Conservation (phyloP, 2,888 invertebrate genomes). For the Aspidiotus destructor region DNA sequence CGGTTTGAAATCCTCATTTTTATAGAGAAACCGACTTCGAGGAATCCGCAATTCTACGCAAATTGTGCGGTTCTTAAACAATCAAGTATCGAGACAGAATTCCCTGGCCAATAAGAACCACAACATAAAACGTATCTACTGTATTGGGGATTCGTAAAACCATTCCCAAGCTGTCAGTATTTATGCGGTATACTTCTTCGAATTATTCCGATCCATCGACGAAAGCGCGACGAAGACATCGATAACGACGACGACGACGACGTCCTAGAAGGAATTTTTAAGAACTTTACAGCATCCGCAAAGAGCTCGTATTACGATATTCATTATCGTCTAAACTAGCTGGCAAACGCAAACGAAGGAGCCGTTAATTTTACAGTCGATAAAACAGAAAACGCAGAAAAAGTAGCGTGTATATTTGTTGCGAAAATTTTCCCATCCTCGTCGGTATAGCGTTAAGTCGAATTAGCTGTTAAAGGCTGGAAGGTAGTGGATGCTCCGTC, state of each 20-base stretch:
- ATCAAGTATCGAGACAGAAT: no score
- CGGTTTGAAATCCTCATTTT: no score
- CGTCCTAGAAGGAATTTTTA: not conserved
- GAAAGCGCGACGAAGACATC: not conserved
- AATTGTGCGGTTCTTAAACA: no score
- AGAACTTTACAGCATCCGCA: not conserved
- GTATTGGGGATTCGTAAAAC: no score
- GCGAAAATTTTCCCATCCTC: constrained; percentile 15
- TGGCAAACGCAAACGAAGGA: constrained; percentile 13
- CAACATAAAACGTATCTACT: no score
- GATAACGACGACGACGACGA: not conserved
- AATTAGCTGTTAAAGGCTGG: constrained; percentile 29
- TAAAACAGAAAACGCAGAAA: constrained; percentile 12
- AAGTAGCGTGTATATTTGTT: constrained; percentile 18
- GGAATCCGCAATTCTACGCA: no score
- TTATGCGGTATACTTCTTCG: no score
- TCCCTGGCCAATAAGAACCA: no score
- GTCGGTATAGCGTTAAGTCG: constrained; percentile 10
- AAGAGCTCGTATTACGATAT: constrained; percentile 9
- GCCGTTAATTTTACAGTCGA: constrained; percentile 32
- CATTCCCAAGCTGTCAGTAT: no score
- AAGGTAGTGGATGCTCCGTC: constrained; percentile 8
- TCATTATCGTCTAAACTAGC: constrained; percentile 16
- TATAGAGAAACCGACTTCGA: no score
- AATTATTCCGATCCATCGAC: no score